These are phyloP conservation scores for Capricornis sumatraensis DNA, from an alignment of 2,113 vertebrate genomes.

Conservation along the genomic window DNA sequence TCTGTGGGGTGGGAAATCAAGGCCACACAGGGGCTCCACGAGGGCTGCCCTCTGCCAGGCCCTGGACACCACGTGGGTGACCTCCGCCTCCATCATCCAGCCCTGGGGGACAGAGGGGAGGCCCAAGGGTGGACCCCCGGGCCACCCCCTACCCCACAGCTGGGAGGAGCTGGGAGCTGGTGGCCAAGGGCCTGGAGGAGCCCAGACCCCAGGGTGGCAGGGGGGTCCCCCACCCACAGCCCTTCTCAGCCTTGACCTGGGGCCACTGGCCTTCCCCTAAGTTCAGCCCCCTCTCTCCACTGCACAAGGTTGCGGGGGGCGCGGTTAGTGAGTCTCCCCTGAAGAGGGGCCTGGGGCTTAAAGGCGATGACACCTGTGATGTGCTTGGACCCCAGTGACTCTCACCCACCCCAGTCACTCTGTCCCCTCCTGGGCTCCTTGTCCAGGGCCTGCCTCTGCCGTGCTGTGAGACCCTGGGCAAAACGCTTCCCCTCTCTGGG, in stretches of 20 bases:
- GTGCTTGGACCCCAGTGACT: background rate
- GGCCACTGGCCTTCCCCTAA: too few species aligned
- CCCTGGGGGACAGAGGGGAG: background rate
- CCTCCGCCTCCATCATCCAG: background rate
- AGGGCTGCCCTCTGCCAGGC: background rate
- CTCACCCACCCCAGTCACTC: background rate
- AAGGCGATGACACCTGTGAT: background rate
- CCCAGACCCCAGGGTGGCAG: background rate
- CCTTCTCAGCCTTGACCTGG: background rate
- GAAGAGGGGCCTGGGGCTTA: background rate
- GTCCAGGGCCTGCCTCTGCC: background rate
- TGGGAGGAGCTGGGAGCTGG: background rate
- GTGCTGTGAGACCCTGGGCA: background rate
- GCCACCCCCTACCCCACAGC: fast-evolving
- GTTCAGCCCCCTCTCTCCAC: background rate
- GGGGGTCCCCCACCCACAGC: background rate
- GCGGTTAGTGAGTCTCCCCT: fast-evolving
- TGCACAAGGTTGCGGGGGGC: too few species aligned
- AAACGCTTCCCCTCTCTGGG: background rate
- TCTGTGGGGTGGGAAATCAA: background rate
- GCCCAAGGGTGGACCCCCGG: background rate
- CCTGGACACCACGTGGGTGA: background rate
- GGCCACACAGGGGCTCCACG: background rate
- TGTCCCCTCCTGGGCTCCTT: background rate
- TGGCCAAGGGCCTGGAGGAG: background rate